phyloP scores from a whole-genome alignment of 2,888 invertebrate genomes.

The Caenorhabditis sp. region DNA sequence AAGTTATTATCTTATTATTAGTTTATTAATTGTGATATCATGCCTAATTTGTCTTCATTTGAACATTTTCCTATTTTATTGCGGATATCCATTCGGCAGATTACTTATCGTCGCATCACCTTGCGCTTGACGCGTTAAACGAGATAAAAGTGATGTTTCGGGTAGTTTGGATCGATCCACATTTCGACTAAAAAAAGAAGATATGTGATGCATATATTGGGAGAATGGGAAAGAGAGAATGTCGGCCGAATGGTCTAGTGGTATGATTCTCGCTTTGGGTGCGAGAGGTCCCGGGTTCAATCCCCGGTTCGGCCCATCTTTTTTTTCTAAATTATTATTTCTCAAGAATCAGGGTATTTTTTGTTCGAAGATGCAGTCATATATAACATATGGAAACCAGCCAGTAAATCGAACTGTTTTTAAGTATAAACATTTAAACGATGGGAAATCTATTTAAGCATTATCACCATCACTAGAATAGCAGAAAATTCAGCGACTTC shows the following conservation, averaged over 20 bases:
- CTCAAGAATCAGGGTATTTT: too few relatives aligned
- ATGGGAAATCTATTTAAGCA: too few relatives aligned
- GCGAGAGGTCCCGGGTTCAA: slow-evolving; percentile 71
- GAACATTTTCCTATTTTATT: slow-evolving; percentile 10
- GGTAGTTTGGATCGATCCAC: slow-evolving; percentile 43
- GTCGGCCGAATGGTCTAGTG: slow-evolving; percentile 66
- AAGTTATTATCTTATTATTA: slow-evolving; percentile 1
- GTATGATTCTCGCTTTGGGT: slow-evolving; percentile 71
- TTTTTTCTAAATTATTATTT: not conserved
- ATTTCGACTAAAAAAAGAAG: slow-evolving; percentile 32
- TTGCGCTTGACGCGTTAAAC: slow-evolving; percentile 40
- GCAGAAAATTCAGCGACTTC: too few relatives aligned
- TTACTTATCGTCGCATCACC: slow-evolving; percentile 22
- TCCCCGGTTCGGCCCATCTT: slow-evolving; percentile 62
- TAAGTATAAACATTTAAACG: too few relatives aligned
- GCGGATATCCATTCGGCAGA: slow-evolving; percentile 44
- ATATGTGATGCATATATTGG: not conserved
- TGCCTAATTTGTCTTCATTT: not conserved
- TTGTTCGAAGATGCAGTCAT: too few relatives aligned
- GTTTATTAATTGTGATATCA: not conserved
- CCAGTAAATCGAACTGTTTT: too few relatives aligned
- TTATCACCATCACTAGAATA: too few relatives aligned
- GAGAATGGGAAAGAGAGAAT: not conserved
- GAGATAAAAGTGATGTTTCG: slow-evolving; percentile 31
- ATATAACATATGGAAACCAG: too few relatives aligned